These are phyloP conservation scores for Coenobita brevimanus DNA, from an alignment of 1,140 invertebrate species.

Conservation along the genomic window DNA sequence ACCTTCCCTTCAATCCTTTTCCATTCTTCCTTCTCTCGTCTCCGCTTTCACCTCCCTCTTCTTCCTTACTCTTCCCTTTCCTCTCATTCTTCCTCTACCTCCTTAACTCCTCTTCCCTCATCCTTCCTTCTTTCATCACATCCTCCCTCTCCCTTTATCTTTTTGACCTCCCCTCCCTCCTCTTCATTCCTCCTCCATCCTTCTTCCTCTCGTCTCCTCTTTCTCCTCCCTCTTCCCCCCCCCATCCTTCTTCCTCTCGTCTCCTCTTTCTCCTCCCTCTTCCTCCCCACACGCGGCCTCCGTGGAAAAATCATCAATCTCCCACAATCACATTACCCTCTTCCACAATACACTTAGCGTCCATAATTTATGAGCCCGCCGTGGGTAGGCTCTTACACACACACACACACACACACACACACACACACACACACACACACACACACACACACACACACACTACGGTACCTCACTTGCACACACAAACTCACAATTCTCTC, in stretches of 20 bases:
- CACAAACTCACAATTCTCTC: too few relatives aligned
- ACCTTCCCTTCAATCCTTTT: too few relatives aligned
- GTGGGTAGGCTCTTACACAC: neutral
- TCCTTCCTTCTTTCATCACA: too few relatives aligned
- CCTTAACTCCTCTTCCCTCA: neutral
- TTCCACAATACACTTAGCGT: slow-evolving; percentile 22
- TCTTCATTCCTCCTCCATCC: too few relatives aligned
- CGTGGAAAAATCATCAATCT: slow-evolving; percentile 11
- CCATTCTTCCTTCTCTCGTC: too few relatives aligned
- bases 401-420: neutral
- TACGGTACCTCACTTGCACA: neutral
- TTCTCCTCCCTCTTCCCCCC: neutral
- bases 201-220: too few relatives aligned
- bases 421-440: neutral
- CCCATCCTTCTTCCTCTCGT: neutral
- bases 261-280: neutral
- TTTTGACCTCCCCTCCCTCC: too few relatives aligned
- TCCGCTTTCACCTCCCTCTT: too few relatives aligned
- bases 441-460: neutral
- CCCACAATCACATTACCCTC: slow-evolving; percentile 9
- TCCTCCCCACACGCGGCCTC: neutral
- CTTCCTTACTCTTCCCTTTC: too few relatives aligned
- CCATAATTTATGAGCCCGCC: slow-evolving; percentile 15
- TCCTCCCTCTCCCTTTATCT: too few relatives aligned
- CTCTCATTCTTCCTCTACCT: neutral